These are phyloP conservation scores for Dinocampus coccinellae DNA, from an alignment of 2,888 invertebrate species.

Conservation along the genomic window DNA sequence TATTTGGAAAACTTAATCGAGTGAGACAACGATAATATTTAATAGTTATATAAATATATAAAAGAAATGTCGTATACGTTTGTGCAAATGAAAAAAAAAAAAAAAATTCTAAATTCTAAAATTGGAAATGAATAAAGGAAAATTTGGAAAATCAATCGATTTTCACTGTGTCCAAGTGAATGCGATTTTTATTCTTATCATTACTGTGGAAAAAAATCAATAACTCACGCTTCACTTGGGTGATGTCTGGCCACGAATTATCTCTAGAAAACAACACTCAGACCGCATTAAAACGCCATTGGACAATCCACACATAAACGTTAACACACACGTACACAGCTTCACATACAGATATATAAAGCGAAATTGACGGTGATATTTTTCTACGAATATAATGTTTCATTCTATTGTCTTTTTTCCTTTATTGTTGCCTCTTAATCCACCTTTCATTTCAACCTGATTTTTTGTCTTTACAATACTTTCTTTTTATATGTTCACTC, in stretches of 20 bases:
- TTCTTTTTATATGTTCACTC: background rate
- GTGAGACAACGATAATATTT: slow-evolving; percentile 55
- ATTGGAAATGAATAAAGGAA: background rate
- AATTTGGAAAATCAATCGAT: background rate
- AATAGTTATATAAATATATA: slow-evolving; percentile 38
- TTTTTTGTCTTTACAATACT: slow-evolving; percentile 17
- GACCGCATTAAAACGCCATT: slow-evolving; percentile 17
- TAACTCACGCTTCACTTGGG: slow-evolving; percentile 35
- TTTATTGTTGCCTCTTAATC: too few species aligned
- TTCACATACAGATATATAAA: background rate
- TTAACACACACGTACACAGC: too few species aligned
- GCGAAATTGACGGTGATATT: slow-evolving; percentile 22
- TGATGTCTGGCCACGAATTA: slow-evolving; percentile 40
- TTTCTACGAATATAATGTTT: slow-evolving; percentile 24
- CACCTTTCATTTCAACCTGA: slow-evolving; percentile 18
- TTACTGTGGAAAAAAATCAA: slow-evolving; percentile 30
- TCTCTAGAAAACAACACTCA: slow-evolving; percentile 36
- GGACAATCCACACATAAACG: slow-evolving; percentile 31
- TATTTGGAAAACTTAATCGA: slow-evolving; percentile 56
- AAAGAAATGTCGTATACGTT: slow-evolving; percentile 25
- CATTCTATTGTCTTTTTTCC: slow-evolving; percentile 21
- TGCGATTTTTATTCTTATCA: background rate
- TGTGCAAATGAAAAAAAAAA: slow-evolving; percentile 1
- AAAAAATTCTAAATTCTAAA: background rate
- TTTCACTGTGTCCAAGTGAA: background rate